A percentile compares a stretch with the other conserved stretches of the same genome.
Conservation (phyloP, 1,140 invertebrate species). For the Thaumetopoea pityocampa region DNA sequence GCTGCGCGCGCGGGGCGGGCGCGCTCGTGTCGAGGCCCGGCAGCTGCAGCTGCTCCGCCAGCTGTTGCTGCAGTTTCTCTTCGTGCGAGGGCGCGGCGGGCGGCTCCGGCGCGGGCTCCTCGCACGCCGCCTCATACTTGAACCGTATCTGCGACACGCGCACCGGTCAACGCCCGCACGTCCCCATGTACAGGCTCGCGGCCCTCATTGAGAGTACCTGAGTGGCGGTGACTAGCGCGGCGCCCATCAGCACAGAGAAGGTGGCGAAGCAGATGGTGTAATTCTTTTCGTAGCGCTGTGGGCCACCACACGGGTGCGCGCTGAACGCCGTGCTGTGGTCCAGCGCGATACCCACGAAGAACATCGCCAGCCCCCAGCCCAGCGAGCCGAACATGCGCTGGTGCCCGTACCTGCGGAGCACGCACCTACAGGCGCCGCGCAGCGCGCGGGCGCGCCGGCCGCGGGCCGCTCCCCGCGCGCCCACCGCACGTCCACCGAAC, state of each 20-base stretch:
- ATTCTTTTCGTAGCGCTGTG: constrained; percentile 93
- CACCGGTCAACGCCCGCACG: neutral
- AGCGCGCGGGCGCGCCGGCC: neutral
- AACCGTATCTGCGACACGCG: constrained; percentile 79
- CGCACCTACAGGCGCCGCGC: neutral
- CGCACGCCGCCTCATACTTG: constrained; percentile 80
- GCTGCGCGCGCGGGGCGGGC: constrained; percentile 49
- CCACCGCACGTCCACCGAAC: too few species aligned
- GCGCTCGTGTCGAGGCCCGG: constrained; percentile 84
- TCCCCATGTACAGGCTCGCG: neutral
- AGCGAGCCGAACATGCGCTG: constrained; percentile 99
- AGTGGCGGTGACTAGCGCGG: constrained; percentile 94
- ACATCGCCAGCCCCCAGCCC: constrained; percentile 99
- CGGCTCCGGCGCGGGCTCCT: constrained; percentile 34
- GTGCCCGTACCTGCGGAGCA: constrained; percentile 86
- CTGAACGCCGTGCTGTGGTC: constrained; percentile 96
- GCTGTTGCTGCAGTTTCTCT: constrained; percentile 86
- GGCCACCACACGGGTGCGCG: constrained; percentile 91
- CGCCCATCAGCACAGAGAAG: constrained; percentile 97
- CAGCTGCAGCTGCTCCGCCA: constrained; percentile 87
- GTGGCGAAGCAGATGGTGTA: constrained; percentile 99
- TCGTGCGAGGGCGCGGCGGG: constrained; percentile 77
- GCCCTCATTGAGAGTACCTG: constrained; percentile 70
- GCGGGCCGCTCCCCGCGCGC: neutral
- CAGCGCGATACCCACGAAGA: constrained; percentile 97